Evolutionary conservation across 1,140 invertebrate genomes (phyloP).

Genomic region (Babylonia areolata): DNA sequence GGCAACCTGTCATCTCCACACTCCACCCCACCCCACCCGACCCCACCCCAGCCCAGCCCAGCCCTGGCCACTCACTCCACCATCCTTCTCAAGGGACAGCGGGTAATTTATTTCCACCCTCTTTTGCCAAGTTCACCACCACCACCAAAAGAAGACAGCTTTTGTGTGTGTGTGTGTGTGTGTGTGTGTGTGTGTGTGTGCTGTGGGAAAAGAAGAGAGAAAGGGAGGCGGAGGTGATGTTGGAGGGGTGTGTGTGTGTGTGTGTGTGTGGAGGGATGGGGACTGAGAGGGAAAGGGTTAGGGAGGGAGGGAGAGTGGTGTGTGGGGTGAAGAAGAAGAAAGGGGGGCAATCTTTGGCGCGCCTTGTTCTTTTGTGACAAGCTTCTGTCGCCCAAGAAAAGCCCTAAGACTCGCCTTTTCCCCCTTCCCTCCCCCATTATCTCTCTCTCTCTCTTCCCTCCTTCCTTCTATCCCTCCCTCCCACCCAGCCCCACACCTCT

Average conservation of each 20-base stretch:
- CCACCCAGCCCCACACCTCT: too few species aligned
- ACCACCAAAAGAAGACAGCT: constrained; percentile 11
- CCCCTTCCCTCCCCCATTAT: too few species aligned
- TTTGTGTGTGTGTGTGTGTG: too few species aligned
- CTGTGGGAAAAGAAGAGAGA: neutral
- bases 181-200: too few species aligned
- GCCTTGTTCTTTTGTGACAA: constrained; percentile 28
- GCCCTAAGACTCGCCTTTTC: neutral
- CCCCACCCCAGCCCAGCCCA: too few species aligned
- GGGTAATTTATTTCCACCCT: constrained; percentile 31
- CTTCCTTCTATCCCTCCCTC: too few species aligned
- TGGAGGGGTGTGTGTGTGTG: too few species aligned
- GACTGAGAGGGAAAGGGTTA: too few species aligned
- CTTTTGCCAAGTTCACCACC: too few species aligned
- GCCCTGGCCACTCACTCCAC: neutral
- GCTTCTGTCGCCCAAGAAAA: constrained; percentile 9
- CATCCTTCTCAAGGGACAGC: neutral
- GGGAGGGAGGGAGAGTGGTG: too few species aligned
- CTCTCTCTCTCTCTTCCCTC: neutral
- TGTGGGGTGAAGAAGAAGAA: neutral
- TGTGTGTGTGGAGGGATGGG: too few species aligned
- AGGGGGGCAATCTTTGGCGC: constrained; percentile 2
- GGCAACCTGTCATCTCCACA: constrained; percentile 20
- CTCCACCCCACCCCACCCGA: neutral
- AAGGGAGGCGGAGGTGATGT: too few species aligned